phyloP scores from a whole-genome alignment of 2,797 vertebrate genomes.

The Ciconia nigra region DNA sequence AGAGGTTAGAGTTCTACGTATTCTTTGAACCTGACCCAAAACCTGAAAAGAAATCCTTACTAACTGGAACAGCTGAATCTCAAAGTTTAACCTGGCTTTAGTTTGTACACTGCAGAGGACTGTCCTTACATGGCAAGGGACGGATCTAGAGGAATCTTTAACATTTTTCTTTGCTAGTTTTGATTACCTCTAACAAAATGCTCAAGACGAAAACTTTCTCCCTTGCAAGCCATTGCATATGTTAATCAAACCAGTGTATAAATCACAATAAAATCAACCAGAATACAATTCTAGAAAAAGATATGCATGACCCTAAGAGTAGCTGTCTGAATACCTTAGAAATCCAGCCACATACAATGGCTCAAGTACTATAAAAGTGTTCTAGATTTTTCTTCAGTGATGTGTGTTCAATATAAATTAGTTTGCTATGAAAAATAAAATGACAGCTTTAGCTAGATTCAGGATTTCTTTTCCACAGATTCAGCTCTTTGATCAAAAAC shows the following conservation, averaged over 20 bases:
- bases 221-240: constrained; percentile 24
- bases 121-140: neutral
- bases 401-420: constrained; percentile 62
- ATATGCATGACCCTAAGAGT: neutral
- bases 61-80: neutral
- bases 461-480: constrained; percentile 2
- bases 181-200: constrained; percentile 35
- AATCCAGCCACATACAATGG: neutral
- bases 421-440: constrained; percentile 62
- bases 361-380: constrained; percentile 40
- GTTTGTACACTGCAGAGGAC: neutral
- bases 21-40: neutral
- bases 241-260: constrained; percentile 56
- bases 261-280: constrained; percentile 30
- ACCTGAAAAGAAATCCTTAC: neutral
- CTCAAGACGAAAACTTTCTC: constrained; percentile 3
- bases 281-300: constrained; percentile 28
- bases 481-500: constrained; percentile 55
- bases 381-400: constrained; percentile 68
- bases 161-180: neutral
- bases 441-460: constrained; percentile 54
- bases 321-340: constrained; percentile 40
- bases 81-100: neutral
- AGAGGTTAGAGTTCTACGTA: neutral
- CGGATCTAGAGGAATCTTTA: neutral